Evolutionary conservation across 2,797 vertebrate species (phyloP).

Genomic region (Cossypha polioptera): DNA sequence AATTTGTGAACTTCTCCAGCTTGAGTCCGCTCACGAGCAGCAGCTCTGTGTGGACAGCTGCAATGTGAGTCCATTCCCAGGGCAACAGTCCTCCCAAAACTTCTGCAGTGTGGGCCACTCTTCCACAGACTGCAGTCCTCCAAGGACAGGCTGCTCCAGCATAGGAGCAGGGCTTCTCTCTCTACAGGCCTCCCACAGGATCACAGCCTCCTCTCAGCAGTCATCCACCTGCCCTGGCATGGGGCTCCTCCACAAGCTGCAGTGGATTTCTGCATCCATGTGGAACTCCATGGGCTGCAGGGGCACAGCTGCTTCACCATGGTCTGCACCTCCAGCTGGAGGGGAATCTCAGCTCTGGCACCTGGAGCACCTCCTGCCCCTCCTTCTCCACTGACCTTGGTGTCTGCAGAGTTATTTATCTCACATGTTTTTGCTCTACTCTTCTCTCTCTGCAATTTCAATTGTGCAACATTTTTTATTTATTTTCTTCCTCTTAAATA

Average conservation of each 20-base stretch:
- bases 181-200: not conserved
- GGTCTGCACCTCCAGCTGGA: too few species aligned
- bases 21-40: rapidly evolving
- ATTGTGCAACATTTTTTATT: rapidly evolving
- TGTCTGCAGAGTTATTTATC: not conserved
- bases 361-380: not conserved
- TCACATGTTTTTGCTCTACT: not conserved
- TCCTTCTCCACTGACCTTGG: not conserved
- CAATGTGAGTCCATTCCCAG: not conserved
- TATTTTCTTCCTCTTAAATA: not conserved
- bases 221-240: too few species aligned
- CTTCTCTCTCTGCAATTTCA: not conserved
- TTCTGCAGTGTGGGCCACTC: not conserved
- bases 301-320: not conserved
- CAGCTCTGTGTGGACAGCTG: not conserved
- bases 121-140: not conserved
- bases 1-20: not conserved
- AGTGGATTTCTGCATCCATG: rapidly evolving
- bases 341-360: not conserved
- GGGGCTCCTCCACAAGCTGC: not conserved
- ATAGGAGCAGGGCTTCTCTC: not conserved
- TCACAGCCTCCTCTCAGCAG: too few species aligned
- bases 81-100: not conserved
- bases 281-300: not conserved
- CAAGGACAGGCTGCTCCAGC: not conserved